Conservation (phyloP, 2,888 invertebrate species). For the Sclerodermus sp. region DNA sequence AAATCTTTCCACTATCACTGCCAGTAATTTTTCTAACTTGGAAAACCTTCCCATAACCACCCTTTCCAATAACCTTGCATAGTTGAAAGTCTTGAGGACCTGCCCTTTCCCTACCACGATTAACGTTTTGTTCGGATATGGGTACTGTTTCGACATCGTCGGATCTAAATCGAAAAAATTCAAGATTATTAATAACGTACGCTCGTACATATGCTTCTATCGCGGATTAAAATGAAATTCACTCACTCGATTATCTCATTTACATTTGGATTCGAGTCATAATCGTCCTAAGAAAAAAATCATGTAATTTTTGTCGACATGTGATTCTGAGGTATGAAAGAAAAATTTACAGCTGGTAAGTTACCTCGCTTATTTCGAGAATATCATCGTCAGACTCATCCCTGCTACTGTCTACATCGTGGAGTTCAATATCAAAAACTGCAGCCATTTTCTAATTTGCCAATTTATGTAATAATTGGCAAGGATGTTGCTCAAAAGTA, state of each 20-base stretch:
- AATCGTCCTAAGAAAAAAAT: slow-evolving; percentile 67
- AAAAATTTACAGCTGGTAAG: not conserved
- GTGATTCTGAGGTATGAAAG: not conserved
- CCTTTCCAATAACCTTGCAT: slow-evolving; percentile 72
- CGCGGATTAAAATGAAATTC: slow-evolving; percentile 1
- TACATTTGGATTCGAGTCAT: slow-evolving; percentile 78
- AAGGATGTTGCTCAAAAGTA: slow-evolving; percentile 26
- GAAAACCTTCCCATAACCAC: slow-evolving; percentile 76
- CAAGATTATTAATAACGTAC: slow-evolving; percentile 2
- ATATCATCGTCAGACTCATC: slow-evolving; percentile 88
- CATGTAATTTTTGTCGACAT: not conserved
- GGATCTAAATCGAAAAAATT: slow-evolving; percentile 28
- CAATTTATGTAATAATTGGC: slow-evolving; percentile 4
- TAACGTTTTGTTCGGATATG: slow-evolving; percentile 74
- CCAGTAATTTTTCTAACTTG: slow-evolving; percentile 68
- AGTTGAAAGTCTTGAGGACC: slow-evolving; percentile 83
- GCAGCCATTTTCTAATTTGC: slow-evolving; percentile 66
- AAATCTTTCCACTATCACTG: slow-evolving; percentile 67
- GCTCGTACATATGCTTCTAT: too few species aligned
- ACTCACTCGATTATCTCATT: slow-evolving; percentile 79
- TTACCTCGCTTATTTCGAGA: slow-evolving; percentile 86
- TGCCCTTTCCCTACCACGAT: slow-evolving; percentile 82
- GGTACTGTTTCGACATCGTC: slow-evolving; percentile 72
- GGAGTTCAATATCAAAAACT: slow-evolving; percentile 91
- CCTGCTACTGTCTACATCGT: slow-evolving; percentile 68